Base-by-base conservation (phyloP, 1,140 invertebrate species). In the Rhysida immarginata region DNA sequence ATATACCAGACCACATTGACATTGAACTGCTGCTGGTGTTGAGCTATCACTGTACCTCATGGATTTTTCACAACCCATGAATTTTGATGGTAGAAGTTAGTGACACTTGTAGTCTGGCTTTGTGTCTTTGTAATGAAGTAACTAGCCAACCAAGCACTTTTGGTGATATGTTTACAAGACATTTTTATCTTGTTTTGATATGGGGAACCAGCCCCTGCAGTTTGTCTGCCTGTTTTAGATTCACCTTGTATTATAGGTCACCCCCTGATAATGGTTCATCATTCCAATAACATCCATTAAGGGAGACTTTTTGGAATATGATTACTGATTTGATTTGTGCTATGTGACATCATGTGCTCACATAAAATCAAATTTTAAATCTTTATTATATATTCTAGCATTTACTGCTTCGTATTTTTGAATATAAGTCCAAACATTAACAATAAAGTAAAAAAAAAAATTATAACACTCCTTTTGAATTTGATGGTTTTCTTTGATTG, bases 141-240 rank as follows among this genome's bases (percentile, higher is more conserved):
- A 35, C 29, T 35, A 5, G 5, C 5, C 29, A 35, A 16, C 29
- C 29, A 35, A 8, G 29, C 29, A 35, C 29, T 35, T 35, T 16
- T 35, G 29, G 29, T 35, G 5, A 8, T 35, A 35, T 35, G 29
- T 35, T 35, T 35, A 35, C 16, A 8, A 8, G 29, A 8, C 29
- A 5, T 35, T 35, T 35, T 35, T 35, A 8, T 8, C 16, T 35
- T 35, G 5, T 35, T 27, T 58, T 20, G n/a, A 14, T 26, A n/a
- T 21, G 26, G 26, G 8, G 42, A 24, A 20, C 49, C 14, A 21
- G 21, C 16, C 20, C 8, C 14, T 55, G 14, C 13, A 16, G 20
- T 54, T 49, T 54, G 14, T 42, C 11, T 1, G 20, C 5, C 20
- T 16, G 16, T 20, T 60, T 59, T 48, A n/a, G 1, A 27, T 53